These are phyloP conservation scores for Onychorhynchus coronatus DNA, from an alignment of 2,113 vertebrate genomes.

Conservation along the genomic window DNA sequence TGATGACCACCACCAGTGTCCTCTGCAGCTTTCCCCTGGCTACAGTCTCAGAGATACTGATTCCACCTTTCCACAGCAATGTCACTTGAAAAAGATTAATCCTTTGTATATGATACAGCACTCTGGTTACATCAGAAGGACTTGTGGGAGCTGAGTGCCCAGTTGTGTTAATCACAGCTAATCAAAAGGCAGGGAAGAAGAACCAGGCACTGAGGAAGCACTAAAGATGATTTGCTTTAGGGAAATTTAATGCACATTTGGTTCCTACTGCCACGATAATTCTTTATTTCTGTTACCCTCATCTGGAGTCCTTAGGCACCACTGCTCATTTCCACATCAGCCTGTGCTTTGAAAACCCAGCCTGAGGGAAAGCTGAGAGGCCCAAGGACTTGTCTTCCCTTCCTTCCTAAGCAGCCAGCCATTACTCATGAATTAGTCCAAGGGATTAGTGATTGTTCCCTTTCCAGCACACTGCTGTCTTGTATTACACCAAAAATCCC, in stretches of 20 bases:
- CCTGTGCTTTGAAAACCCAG: background rate
- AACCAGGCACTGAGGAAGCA: background rate
- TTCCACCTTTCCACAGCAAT: background rate
- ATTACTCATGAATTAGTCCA: background rate
- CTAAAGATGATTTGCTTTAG: background rate
- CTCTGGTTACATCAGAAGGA: rapidly evolving
- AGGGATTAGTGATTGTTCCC: background rate
- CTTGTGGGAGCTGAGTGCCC: rapidly evolving
- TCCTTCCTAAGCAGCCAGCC: background rate
- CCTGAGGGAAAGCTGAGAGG: background rate
- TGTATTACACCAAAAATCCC: background rate
- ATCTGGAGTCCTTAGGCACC: background rate
- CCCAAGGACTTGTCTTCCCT: background rate
- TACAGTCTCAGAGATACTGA: rapidly evolving
- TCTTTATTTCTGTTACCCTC: background rate
- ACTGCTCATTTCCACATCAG: background rate
- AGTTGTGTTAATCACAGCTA: background rate
- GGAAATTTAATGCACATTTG: background rate
- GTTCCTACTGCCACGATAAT: background rate
- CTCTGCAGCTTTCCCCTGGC: background rate
- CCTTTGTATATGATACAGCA: background rate
- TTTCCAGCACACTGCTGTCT: background rate
- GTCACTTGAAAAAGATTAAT: background rate
- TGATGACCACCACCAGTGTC: rapidly evolving
- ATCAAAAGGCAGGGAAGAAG: background rate